These are phyloP conservation scores for Microcebus tavaratra DNA, from an alignment of 2,113 vertebrate genomes.

Conservation along the genomic window DNA sequence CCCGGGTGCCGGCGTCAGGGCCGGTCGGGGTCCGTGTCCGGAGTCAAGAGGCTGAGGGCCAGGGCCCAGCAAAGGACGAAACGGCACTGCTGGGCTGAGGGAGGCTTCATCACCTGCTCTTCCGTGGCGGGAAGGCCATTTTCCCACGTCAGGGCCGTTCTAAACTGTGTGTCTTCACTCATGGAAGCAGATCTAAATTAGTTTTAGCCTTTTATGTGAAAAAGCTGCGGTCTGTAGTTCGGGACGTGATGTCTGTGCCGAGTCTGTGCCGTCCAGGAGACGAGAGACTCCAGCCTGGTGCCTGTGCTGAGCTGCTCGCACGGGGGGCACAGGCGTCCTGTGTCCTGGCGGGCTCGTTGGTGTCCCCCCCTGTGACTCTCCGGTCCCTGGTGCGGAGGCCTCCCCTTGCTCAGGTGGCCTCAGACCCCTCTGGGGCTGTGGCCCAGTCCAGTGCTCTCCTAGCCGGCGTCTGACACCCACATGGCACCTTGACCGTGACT, in stretches of 20 bases:
- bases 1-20: background rate
- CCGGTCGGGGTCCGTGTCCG: rapidly evolving
- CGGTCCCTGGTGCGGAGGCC: background rate
- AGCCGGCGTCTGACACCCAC: background rate
- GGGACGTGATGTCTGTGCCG: rapidly evolving
- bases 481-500: background rate
- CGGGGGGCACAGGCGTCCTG: rapidly evolving
- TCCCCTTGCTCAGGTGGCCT: background rate
- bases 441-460: rapidly evolving
- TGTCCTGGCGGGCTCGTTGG: background rate
- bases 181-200: background rate
- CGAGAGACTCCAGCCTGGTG: rapidly evolving
- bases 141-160: no score
- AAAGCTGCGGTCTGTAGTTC: no score
- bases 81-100: background rate
- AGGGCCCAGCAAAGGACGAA: background rate
- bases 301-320: no score
- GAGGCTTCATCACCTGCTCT: no score
- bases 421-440: background rate
- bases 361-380: background rate
- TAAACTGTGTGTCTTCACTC: background rate
- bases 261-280: background rate
- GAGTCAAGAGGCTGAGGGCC: background rate
- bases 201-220: background rate
- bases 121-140: no score